phyloP scores from a whole-genome alignment of 2,888 invertebrate species.

The Andrena haemorrhoa region DNA sequence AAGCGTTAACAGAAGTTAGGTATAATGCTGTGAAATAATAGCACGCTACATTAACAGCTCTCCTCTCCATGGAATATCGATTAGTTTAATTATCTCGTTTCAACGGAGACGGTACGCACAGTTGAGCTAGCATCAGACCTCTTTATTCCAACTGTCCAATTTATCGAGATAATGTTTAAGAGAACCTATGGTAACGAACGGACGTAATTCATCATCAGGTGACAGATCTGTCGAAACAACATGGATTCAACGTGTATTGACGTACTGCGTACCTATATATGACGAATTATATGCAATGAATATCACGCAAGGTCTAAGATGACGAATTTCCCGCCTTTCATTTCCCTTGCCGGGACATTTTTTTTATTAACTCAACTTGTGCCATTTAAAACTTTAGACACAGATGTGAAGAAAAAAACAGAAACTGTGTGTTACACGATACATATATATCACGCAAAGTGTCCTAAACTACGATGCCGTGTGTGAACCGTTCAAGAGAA shows the following conservation, averaged over 20 bases:
- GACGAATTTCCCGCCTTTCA: neutral
- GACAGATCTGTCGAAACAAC: constrained; percentile 5
- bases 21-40: constrained; percentile 2
- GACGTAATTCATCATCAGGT: constrained; percentile 29
- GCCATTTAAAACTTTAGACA: too few species aligned
- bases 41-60: neutral
- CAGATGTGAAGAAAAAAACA: too few species aligned
- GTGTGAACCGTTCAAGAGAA: too few species aligned
- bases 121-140: neutral
- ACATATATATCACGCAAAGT: too few species aligned
- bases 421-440: too few species aligned
- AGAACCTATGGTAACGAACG: constrained; percentile 9
- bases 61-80: constrained; percentile 1
- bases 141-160: constrained; percentile 13
- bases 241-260: neutral
- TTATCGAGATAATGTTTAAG: constrained; percentile 28
- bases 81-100: neutral
- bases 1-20: neutral
- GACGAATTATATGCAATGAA: neutral
- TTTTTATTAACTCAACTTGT: too few species aligned
- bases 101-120: neutral
- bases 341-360: too few species aligned
- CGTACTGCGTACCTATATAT: too few species aligned
- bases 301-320: neutral
- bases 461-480: too few species aligned